Percentiles rank a stretch among this genome's conserved stretches.
These are phyloP conservation scores for Hirtodrosophila alboralis DNA, from an alignment of 2,888 invertebrate genomes.

Conservation along the genomic window DNA sequence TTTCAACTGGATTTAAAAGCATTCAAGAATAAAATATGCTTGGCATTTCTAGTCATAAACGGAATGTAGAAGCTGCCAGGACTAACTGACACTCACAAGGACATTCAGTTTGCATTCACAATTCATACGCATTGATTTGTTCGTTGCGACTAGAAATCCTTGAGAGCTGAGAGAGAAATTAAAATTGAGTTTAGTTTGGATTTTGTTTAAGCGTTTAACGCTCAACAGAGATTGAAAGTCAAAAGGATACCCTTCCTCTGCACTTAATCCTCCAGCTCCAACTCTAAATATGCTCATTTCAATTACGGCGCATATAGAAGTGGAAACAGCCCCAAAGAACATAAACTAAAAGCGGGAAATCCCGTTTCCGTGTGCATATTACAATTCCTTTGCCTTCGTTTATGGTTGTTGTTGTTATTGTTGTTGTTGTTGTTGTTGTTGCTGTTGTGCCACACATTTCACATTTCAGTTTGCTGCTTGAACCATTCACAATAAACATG, in stretches of 20 bases:
- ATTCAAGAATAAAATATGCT: too few relatives aligned
- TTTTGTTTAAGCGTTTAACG: slow-evolving; percentile 26
- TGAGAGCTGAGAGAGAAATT: too few relatives aligned
- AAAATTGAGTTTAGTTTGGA: slow-evolving; percentile 35
- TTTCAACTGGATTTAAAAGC: too few relatives aligned
- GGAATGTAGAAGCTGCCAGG: neutral
- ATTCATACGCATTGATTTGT: slow-evolving; percentile 30
- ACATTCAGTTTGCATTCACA: slow-evolving; percentile 63
- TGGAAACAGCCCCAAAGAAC: slow-evolving; percentile 35
- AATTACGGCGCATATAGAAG: slow-evolving; percentile 40
- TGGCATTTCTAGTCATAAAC: too few relatives aligned
- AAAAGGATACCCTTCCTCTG: slow-evolving; percentile 10
- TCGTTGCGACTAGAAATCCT: slow-evolving; percentile 3
- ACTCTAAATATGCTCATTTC: slow-evolving; percentile 47
- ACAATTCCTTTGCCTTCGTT: slow-evolving; percentile 12
- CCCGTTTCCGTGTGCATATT: slow-evolving; percentile 46
- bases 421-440: slow-evolving; percentile 1
- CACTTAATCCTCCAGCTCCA: neutral
- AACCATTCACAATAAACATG: slow-evolving; percentile 35
- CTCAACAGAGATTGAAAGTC: slow-evolving; percentile 1
- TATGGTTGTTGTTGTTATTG: neutral
- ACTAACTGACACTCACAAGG: slow-evolving; percentile 21
- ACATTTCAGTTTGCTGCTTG: slow-evolving; percentile 18
- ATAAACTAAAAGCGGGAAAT: slow-evolving; percentile 49
- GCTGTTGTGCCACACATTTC: slow-evolving; percentile 9